Evolutionary conservation across 2,113 vertebrate genomes (phyloP).

Genomic region (Coryphaenoides rupestris): DNA sequence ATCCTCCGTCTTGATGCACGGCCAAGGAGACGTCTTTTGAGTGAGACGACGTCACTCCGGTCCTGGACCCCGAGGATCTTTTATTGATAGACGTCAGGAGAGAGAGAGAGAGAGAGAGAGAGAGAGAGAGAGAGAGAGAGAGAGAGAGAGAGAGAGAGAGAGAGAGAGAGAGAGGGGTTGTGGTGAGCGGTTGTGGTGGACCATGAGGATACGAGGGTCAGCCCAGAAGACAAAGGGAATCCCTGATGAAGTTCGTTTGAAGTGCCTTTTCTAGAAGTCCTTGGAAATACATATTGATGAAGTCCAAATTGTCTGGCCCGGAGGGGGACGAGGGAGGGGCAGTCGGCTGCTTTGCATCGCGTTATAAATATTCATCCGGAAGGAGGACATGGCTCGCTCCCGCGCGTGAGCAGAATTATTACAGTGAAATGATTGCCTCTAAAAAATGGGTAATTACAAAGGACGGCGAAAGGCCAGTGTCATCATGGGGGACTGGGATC

Average conservation of each 20-base stretch:
- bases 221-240: slow-evolving; percentile 94
- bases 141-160: too few species aligned
- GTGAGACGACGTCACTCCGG: slow-evolving; percentile 89
- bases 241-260: slow-evolving; percentile 95
- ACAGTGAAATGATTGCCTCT: slow-evolving; percentile 80
- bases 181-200: too few species aligned
- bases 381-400: slow-evolving; percentile 71
- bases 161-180: slow-evolving; percentile 26
- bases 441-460: slow-evolving; percentile 82
- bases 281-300: slow-evolving; percentile 98
- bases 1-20: too few species aligned
- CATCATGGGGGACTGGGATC: slow-evolving; percentile 46
- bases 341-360: slow-evolving; percentile 86
- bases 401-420: slow-evolving; percentile 80
- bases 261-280: slow-evolving; percentile 95
- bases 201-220: slow-evolving; percentile 57
- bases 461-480: slow-evolving; percentile 61
- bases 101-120: slow-evolving; percentile 63
- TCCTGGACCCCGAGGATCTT: slow-evolving; percentile 85
- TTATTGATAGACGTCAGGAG: slow-evolving; percentile 90
- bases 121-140: too few species aligned
- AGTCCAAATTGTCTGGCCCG: slow-evolving; percentile 96
- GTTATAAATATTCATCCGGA: slow-evolving; percentile 94
- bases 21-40: too few species aligned
- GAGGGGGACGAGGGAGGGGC: slow-evolving; percentile 84